phyloP scores from a whole-genome alignment of 2,888 invertebrate species.

The Tenodera sinensis region DNA sequence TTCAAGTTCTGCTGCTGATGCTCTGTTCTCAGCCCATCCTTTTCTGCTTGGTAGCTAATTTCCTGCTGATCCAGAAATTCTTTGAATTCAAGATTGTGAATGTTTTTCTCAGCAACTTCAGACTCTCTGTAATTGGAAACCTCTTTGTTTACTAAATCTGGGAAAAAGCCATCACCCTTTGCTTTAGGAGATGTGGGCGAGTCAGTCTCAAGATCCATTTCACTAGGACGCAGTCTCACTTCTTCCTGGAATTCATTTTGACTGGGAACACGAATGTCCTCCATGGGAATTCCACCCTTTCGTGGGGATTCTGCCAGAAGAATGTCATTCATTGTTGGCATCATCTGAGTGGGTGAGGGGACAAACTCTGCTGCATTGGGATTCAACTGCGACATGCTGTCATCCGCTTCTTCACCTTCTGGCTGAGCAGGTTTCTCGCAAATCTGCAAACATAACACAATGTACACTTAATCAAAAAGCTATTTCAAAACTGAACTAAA shows the following conservation, averaged over 20 bases:
- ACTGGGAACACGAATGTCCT: conserved; percentile 56
- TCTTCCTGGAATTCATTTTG: conserved; percentile 62
- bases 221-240: conserved; percentile 60
- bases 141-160: conserved; percentile 55
- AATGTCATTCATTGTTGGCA: conserved; percentile 25
- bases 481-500: too few species aligned
- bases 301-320: conserved; percentile 19
- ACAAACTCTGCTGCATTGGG: conserved; percentile 85
- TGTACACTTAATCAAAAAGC: too few species aligned
- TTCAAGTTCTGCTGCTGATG: not conserved
- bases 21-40: not conserved
- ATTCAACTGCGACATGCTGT: conserved; percentile 73
- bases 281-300: conserved; percentile 48
- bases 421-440: not conserved
- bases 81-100: not conserved
- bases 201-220: conserved; percentile 48
- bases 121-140: conserved; percentile 33
- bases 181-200: conserved; percentile 18
- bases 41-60: not conserved
- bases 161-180: not conserved
- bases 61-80: not conserved
- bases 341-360: conserved; percentile 58
- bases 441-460: not conserved
- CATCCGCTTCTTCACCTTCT: conserved; percentile 46
- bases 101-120: conserved; percentile 32